Evolutionary conservation across 2,888 invertebrate genomes (phyloP).

Genomic region (Habrosyne pyritoides): DNA sequence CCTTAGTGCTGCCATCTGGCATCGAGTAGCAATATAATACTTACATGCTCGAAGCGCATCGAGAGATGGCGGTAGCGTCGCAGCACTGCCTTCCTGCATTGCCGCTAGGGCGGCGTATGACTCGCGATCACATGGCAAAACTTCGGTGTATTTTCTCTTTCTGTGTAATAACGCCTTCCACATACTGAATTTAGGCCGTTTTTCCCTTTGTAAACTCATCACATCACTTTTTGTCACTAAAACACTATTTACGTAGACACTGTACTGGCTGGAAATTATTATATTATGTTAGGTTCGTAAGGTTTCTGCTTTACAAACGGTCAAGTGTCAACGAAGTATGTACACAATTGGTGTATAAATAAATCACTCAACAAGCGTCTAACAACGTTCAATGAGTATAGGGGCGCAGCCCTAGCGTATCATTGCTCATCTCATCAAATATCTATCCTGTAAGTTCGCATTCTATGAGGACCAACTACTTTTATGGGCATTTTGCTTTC

Average conservation of each 20-base stretch:
- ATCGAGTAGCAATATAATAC: constrained; percentile 63
- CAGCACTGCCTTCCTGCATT: constrained; percentile 75
- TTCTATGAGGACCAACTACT: background rate
- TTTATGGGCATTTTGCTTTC: background rate
- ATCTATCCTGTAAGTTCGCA: constrained; percentile 10
- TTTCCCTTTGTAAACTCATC: constrained; percentile 75
- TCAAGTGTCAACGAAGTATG: constrained; percentile 42
- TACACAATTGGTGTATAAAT: constrained; percentile 67
- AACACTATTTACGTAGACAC: background rate
- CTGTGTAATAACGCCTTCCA: constrained; percentile 77
- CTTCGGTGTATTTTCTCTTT: constrained; percentile 76
- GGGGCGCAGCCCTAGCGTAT: constrained; percentile 64
- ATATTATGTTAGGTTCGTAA: constrained; percentile 15
- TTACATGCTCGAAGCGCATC: constrained; percentile 80
- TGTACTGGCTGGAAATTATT: too few species aligned
- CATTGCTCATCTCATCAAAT: constrained; percentile 18
- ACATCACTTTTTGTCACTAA: constrained; percentile 37
- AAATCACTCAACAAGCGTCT: constrained; percentile 51
- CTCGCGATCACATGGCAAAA: constrained; percentile 67
- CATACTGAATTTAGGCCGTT: constrained; percentile 72
- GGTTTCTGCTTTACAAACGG: constrained; percentile 32
- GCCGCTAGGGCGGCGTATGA: constrained; percentile 77
- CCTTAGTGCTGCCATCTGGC: constrained; percentile 54
- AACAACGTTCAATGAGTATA: constrained; percentile 65
- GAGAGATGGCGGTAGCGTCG: constrained; percentile 79